Evolutionary conservation across 2,113 vertebrate genomes (phyloP).

Genomic region (Columba livia): DNA sequence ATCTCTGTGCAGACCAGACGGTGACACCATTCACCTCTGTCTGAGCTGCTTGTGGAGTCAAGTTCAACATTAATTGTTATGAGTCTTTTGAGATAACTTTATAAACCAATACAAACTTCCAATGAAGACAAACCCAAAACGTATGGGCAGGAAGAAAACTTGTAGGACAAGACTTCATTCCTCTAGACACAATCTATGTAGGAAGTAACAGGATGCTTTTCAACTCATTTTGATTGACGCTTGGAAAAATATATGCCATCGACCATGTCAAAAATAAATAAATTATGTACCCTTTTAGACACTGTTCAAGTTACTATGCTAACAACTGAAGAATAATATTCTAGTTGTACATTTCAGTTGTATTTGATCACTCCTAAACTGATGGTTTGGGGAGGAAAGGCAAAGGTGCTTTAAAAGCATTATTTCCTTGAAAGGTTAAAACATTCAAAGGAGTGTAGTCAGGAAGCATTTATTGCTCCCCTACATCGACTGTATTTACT

Average conservation of each 20-base stretch:
- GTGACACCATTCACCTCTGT: not conserved
- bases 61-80: not conserved
- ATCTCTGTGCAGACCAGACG: accelerated
- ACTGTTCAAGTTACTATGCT: not conserved
- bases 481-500: not conserved
- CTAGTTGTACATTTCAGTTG: not conserved
- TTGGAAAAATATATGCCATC: not conserved
- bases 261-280: not conserved
- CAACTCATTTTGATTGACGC: not conserved
- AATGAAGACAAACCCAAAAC: not conserved
- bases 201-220: not conserved
- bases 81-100: not conserved
- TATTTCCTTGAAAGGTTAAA: not conserved
- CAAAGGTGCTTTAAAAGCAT: not conserved
- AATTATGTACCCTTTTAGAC: not conserved
- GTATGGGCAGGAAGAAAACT: not conserved
- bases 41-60: not conserved
- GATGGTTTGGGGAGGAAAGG: not conserved
- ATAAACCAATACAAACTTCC: not conserved
- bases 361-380: not conserved
- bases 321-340: not conserved
- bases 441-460: not conserved
- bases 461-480: not conserved
- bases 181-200: not conserved
- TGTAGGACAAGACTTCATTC: not conserved